Evolutionary conservation across 2,888 invertebrate species (phyloP).

Genomic region (Plusia festucae): DNA sequence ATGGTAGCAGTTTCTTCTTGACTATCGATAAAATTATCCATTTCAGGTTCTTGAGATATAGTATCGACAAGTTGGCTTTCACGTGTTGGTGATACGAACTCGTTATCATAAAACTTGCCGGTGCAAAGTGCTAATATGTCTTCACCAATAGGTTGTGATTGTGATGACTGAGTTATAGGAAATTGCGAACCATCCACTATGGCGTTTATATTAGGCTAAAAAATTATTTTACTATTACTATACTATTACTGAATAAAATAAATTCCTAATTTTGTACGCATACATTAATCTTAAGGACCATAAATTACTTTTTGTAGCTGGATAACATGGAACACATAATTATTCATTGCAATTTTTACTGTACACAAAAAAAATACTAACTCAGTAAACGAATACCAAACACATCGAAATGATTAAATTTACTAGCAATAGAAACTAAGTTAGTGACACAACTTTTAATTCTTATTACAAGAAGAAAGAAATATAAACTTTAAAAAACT

Average conservation of each 20-base stretch:
- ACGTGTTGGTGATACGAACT: conserved; percentile 71
- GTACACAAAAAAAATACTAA: too few relatives aligned
- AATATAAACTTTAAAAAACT: conserved; percentile 55
- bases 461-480: too few relatives aligned
- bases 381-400: too few relatives aligned
- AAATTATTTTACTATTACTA: too few relatives aligned
- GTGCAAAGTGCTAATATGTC: conserved; percentile 89
- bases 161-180: conserved; percentile 67
- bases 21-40: conserved; percentile 40
- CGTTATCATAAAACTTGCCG: conserved; percentile 88
- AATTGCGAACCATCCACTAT: conserved; percentile 87
- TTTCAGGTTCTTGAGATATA: conserved; percentile 43
- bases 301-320: not conserved
- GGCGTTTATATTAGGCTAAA: conserved; percentile 82
- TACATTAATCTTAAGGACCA: too few relatives aligned
- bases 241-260: too few relatives aligned
- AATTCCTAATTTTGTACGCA: too few relatives aligned
- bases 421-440: too few relatives aligned
- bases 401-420: too few relatives aligned
- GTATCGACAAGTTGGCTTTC: conserved; percentile 46
- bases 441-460: too few relatives aligned
- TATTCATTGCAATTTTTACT: too few relatives aligned
- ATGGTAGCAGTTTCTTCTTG: conserved; percentile 31
- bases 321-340: not conserved
- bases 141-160: conserved; percentile 80